Evolutionary conservation across 1,140 invertebrate species (phyloP).

Genomic region (Orussus abietinus): DNA sequence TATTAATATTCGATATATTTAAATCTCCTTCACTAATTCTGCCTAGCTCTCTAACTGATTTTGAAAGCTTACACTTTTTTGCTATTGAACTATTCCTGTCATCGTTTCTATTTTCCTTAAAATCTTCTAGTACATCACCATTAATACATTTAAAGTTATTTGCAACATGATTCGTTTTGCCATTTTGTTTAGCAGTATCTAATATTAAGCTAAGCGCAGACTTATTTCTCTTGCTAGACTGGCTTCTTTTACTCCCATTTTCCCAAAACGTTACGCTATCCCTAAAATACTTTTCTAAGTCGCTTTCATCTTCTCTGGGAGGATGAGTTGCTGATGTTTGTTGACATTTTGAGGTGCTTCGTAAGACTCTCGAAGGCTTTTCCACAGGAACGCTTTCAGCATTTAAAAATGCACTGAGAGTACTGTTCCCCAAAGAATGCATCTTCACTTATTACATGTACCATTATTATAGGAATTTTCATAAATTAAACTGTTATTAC

Average conservation of each 20-base stretch:
- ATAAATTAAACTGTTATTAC: too few relatives aligned
- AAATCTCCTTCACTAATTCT: not conserved
- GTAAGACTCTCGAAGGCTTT: not conserved
- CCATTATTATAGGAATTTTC: too few relatives aligned
- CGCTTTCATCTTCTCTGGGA: conserved; percentile 5
- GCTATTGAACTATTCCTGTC: not conserved
- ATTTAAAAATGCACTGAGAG: conserved; percentile 20
- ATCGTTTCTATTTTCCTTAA: not conserved
- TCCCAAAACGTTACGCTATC: conserved; percentile 8
- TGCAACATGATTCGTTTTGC: conserved; percentile 1
- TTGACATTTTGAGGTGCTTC: not conserved
- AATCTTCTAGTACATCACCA: not conserved
- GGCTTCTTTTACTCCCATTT: not conserved
- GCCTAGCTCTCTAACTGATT: not conserved
- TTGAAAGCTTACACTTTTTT: not conserved
- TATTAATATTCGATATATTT: too few relatives aligned
- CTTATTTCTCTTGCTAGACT: conserved; percentile 1
- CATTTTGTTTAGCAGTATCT: not conserved
- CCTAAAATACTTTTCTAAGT: conserved; percentile 21
- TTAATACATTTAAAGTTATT: conserved; percentile 2
- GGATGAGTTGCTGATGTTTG: too few relatives aligned
- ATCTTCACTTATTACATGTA: too few relatives aligned
- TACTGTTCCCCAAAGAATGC: conserved; percentile 25
- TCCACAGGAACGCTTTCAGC: conserved; percentile 5
- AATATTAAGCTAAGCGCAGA: not conserved